Base-by-base conservation (phyloP, 2,888 invertebrate species). In the Augochlorella aurata region DNA sequence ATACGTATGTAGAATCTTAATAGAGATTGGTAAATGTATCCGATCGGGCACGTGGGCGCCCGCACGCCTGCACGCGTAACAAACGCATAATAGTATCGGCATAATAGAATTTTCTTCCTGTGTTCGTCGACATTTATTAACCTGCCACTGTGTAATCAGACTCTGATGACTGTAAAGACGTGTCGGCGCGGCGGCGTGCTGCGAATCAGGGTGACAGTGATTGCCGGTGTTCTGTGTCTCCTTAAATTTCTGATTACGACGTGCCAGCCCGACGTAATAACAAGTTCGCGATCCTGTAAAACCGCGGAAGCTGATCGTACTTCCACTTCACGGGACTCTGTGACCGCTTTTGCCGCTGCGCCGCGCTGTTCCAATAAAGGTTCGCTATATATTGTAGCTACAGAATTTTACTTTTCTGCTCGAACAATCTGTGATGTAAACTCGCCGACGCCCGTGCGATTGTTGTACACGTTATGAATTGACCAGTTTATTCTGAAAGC, bases 181-280 rank as follows among this genome's bases (percentile, higher is more conserved):
- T 29, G 68, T 29, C 68, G 18, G 49, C n/a, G 21, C 14, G 68
- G 24, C 68, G 18, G 49, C n/a, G 21, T 16, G 68, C 24, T 18
- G 18, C 68, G 68, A 68, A 47, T 68, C 68, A 29, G 68, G 29
- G 29, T 50, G 68, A 68, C 68, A 68, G 24, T 68, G 68, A 68
- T 68, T 68, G 49, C 68, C 21, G 68, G 49, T 68, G 68, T 68
- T 68, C 49, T 49, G 68, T 29, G 49, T 24, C 68, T 68, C 49
- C 68, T 49, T 49, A 68, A 68, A 68, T 68, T 68, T 49, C 68
- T 50, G 68, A 68, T 68, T 68, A 68, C 68, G 68, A 29, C 68
- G 68, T 68, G 68, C 68, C 49, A 68, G 18, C 8, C 68, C 49
- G 49, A 68, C 68, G 68, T 68, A 68, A 68, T 68, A 68, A 68